A percentile compares a stretch with the other conserved stretches of the same genome.
These are phyloP conservation scores for Ophiothrix spiculata DNA, from an alignment of 35 echinoderm and acorn worm species.

Conservation along the genomic window DNA sequence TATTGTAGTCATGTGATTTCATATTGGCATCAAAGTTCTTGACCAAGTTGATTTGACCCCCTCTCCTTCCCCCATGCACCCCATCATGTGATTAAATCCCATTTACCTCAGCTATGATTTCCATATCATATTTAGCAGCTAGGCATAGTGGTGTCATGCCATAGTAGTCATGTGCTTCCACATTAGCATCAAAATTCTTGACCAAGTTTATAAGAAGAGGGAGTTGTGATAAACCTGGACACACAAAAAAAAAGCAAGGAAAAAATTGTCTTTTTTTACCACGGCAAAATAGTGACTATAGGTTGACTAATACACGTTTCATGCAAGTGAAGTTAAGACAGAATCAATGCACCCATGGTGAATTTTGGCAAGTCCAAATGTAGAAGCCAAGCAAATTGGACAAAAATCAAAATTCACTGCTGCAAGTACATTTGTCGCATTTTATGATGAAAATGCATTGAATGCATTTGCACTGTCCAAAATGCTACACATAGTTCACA, in stretches of 20 bases:
- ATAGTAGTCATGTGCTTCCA: conserved; percentile 58
- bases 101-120: conserved; percentile 67
- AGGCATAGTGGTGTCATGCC: conserved; percentile 89
- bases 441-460: no score
- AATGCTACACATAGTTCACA: no score
- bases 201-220: conserved; percentile 59
- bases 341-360: no score
- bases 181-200: conserved; percentile 66
- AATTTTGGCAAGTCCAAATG: no score
- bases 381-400: no score
- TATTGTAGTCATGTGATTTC: conserved; percentile 55
- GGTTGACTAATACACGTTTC: no score
- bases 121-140: conserved; percentile 60
- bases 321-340: no score
- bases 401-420: no score
- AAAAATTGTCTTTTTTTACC: no score
- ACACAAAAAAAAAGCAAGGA: neutral
- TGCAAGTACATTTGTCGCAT: no score
- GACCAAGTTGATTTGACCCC: conserved; percentile 64
- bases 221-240: neutral
- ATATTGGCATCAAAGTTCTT: conserved; percentile 72
- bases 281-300: no score
- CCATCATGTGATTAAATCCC: neutral
- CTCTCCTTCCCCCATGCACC: conserved; percentile 50
- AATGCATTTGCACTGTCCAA: no score